phyloP scores from a whole-genome alignment of 1,140 invertebrate genomes.

The Musca domestica region DNA sequence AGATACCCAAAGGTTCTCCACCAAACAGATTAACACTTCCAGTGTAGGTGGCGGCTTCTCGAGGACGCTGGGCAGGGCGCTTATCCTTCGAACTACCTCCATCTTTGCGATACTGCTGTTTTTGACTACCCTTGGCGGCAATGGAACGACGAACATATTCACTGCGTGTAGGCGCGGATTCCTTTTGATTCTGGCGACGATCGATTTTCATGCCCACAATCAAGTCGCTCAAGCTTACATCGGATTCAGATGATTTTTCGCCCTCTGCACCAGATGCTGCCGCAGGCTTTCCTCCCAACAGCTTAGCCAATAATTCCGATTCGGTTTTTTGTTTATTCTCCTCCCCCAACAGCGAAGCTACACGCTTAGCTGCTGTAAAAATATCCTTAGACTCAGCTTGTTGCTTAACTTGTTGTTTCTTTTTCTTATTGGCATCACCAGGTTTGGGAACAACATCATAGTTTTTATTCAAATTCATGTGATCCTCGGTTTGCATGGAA shows the following conservation, averaged over 20 bases:
- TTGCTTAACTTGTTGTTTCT: constrained; percentile 37
- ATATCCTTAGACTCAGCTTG: constrained; percentile 39
- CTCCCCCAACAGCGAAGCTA: constrained; percentile 68
- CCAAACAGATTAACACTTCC: constrained; percentile 60
- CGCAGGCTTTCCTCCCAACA: constrained; percentile 57
- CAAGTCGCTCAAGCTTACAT: constrained; percentile 60
- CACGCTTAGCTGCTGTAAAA: constrained; percentile 64
- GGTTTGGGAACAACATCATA: constrained; percentile 29
- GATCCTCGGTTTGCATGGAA: constrained; percentile 41
- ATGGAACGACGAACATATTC: constrained; percentile 46
- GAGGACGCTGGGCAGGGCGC: constrained; percentile 30
- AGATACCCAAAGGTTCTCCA: constrained; percentile 61
- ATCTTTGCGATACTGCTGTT: constrained; percentile 22
- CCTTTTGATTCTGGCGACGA: constrained; percentile 40
- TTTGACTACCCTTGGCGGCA: constrained; percentile 27
- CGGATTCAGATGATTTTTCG: constrained; percentile 48
- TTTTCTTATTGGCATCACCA: constrained; percentile 38
- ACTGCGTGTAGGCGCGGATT: constrained; percentile 29
- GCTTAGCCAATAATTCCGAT: constrained; percentile 70
- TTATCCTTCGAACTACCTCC: constrained; percentile 24
- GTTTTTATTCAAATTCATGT: constrained; percentile 27
- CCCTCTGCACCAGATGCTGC: constrained; percentile 42
- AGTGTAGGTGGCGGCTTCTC: constrained; percentile 39
- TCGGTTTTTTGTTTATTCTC: constrained; percentile 66
- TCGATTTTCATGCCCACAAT: constrained; percentile 75